A percentile compares a stretch with the other conserved stretches of the same genome.
Conservation (phyloP, 2,113 vertebrate species). For the Tinamus guttatus region DNA sequence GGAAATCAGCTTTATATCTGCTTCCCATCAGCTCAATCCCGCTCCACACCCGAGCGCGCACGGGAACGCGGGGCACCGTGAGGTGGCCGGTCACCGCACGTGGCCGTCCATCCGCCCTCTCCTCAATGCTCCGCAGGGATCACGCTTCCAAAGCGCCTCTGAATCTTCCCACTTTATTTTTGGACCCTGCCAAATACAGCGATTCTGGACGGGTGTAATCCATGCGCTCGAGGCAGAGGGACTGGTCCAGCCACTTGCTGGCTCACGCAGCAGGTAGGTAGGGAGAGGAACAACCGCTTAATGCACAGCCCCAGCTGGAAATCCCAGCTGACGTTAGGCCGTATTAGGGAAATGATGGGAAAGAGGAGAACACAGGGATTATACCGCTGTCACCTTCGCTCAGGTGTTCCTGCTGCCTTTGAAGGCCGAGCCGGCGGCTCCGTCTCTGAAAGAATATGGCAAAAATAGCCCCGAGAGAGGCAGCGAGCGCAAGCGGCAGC, state of each 20-base stretch:
- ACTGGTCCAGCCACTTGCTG: background rate
- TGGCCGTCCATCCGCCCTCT: too few relatives aligned
- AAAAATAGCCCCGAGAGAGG: background rate
- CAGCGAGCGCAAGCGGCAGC: background rate
- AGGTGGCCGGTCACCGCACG: background rate
- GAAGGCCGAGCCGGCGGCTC: background rate
- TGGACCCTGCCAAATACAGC: background rate
- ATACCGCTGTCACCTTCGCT: background rate
- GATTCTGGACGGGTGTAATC: background rate
- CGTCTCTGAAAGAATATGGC: background rate
- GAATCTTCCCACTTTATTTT: background rate
- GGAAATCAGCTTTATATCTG: slow-evolving; percentile 46
- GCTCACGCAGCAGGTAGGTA: background rate
- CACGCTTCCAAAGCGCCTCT: fast-evolving
- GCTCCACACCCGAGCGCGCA: background rate
- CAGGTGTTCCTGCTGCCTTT: background rate
- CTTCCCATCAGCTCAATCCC: background rate
- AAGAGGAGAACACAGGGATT: too few relatives aligned
- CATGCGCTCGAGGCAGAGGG: background rate
- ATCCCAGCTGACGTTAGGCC: background rate
- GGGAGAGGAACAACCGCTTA: background rate
- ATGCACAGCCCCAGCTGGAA: fast-evolving
- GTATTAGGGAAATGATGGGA: background rate
- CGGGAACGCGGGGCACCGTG: fast-evolving
- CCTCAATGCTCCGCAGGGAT: background rate